phyloP scores from a whole-genome alignment of 2,888 invertebrate genomes.

The Lycophotia porphyrea region DNA sequence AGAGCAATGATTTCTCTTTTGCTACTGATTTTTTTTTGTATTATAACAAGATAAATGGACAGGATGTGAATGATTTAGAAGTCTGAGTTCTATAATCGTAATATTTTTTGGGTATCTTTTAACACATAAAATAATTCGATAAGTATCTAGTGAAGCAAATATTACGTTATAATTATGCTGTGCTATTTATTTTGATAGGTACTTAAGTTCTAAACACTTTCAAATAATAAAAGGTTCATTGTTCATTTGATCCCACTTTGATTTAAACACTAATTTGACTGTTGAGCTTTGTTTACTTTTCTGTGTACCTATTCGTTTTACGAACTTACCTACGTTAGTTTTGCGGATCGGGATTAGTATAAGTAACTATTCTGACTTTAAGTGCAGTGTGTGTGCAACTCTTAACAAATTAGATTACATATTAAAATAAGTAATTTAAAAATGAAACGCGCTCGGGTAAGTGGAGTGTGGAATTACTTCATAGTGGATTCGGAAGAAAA shows the following conservation, averaged over 20 bases:
- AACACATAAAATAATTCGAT: not conserved
- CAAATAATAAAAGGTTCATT: conserved; percentile 4
- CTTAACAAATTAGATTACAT: not conserved
- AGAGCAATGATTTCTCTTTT: not conserved
- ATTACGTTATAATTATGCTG: not conserved
- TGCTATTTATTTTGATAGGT: not conserved
- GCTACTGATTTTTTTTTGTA: not conserved
- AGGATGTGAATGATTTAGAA: not conserved
- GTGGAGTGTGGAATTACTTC: conserved; percentile 5
- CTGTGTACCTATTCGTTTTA: conserved; percentile 5
- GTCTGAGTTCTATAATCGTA: not conserved
- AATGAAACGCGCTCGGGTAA: conserved; percentile 7
- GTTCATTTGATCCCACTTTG: conserved; percentile 2
- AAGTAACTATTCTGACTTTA: not conserved
- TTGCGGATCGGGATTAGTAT: conserved; percentile 1
- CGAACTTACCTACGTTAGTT: conserved; percentile 2
- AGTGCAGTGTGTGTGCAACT: not conserved
- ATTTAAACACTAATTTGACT: conserved; percentile 4
- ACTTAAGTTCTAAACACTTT: conserved; percentile 6
- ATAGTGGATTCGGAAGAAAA: conserved; percentile 4
- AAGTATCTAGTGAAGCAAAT: not conserved
- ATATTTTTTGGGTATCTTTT: not conserved
- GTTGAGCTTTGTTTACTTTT: conserved; percentile 2
- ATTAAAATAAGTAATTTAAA: conserved; percentile 6
- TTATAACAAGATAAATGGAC: not conserved